Evolutionary conservation across 2,797 vertebrate species (phyloP).

Genomic region (Neopelma chrysocephalum): DNA sequence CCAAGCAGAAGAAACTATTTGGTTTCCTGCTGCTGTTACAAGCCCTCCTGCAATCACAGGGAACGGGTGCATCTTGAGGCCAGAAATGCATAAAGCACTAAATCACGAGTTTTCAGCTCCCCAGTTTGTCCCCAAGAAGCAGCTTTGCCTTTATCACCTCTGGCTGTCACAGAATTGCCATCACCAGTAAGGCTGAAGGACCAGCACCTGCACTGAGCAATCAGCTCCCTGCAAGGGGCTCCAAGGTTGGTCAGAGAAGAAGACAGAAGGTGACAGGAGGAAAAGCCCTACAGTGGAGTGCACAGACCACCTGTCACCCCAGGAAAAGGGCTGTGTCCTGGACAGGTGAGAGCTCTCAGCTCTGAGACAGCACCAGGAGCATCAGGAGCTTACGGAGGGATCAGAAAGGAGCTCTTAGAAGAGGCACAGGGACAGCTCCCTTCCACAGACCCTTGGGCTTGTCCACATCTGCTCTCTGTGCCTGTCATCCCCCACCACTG

Average conservation of each 20-base stretch:
- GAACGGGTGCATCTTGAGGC: not conserved
- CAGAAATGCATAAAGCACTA: not conserved
- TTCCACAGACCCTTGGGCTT: rapidly evolving
- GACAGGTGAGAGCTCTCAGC: not conserved
- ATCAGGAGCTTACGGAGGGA: not conserved
- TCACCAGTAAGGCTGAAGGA: not conserved
- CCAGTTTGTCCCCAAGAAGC: not conserved
- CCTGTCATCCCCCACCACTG: not conserved
- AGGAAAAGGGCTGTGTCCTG: not conserved
- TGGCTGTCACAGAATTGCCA: not conserved
- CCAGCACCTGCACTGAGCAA: not conserved
- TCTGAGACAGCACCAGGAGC: not conserved
- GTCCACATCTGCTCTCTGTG: not conserved
- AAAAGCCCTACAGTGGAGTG: not conserved
- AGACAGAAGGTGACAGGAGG: not conserved
- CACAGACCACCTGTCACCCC: not conserved
- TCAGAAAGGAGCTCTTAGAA: not conserved
- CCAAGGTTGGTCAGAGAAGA: not conserved
- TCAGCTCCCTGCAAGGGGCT: not conserved
- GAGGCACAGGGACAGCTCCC: not conserved
- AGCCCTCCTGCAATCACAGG: not conserved
- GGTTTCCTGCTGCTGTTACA: not conserved
- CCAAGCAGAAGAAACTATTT: not conserved
- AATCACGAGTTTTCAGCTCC: not conserved
- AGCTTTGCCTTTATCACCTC: not conserved